Evolutionary conservation across 2,797 vertebrate species (phyloP).

Genomic region (Valencia hispanica): DNA sequence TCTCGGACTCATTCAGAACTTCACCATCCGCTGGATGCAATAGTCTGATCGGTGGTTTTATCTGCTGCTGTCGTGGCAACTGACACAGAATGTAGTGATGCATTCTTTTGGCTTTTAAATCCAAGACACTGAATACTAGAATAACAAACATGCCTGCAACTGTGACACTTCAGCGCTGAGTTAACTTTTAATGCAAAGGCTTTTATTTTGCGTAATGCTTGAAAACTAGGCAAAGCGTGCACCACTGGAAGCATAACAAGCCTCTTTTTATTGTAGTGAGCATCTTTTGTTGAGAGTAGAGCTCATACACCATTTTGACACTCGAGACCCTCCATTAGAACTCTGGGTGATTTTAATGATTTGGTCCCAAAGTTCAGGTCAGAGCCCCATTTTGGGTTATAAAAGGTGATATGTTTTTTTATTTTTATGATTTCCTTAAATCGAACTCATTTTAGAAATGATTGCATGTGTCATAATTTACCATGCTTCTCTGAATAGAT

Average conservation of each 20-base stretch:
- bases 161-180: not conserved
- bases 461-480: not conserved
- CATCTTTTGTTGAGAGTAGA: not conserved
- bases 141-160: not conserved
- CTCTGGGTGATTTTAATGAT: not conserved
- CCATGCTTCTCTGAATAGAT: not conserved
- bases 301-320: not conserved
- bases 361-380: not conserved
- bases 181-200: not conserved
- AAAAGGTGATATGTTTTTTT: no score
- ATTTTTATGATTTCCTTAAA: not conserved
- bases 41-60: not conserved
- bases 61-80: not conserved
- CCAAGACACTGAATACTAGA: not conserved
- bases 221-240: not conserved
- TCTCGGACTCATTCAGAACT: conserved; percentile 84
- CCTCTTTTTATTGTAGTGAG: not conserved
- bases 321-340: not conserved
- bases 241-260: not conserved
- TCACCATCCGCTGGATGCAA: conserved; percentile 87
- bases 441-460: not conserved
- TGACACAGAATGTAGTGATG: not conserved
- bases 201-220: not conserved
- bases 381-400: not conserved
- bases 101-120: conserved; percentile 9